Conservation (phyloP, 1,140 invertebrate genomes). For the Drosophila miranda region DNA sequence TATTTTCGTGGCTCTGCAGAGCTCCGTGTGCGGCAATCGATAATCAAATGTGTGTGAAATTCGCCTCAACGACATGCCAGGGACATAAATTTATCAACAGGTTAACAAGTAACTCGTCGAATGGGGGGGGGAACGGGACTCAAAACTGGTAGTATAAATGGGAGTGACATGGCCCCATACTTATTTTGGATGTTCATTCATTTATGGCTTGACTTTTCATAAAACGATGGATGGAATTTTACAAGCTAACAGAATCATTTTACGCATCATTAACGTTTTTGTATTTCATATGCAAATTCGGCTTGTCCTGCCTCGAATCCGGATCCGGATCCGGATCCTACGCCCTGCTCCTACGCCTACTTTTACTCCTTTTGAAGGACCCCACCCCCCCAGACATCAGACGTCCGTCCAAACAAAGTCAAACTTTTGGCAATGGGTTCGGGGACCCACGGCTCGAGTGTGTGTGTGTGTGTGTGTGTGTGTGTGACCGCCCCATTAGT, state of each 20-base stretch:
- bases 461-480: constrained; percentile 29
- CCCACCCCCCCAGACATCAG: constrained; percentile 25
- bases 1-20: not conserved
- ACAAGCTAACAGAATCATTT: constrained; percentile 80
- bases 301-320: constrained; percentile 5
- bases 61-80: constrained; percentile 36
- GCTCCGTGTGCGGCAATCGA: constrained; percentile 38
- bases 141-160: too few relatives aligned
- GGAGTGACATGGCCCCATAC: too few relatives aligned
- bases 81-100: constrained; percentile 74
- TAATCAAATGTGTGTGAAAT: constrained; percentile 59
- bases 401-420: constrained; percentile 72
- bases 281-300: constrained; percentile 78
- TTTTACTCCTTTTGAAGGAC: constrained; percentile 6
- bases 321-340: too few relatives aligned
- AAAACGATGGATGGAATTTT: constrained; percentile 63
- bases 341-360: not conserved
- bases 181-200: constrained; percentile 57
- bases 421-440: constrained; percentile 53
- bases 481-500: constrained; percentile 73
- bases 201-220: constrained; percentile 64
- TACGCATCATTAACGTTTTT: constrained; percentile 80
- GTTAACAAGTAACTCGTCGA: constrained; percentile 64
- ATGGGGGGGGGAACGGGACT: constrained; percentile 7
- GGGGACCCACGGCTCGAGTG: not conserved